Conservation (phyloP, 2,113 vertebrate genomes). For the Rhea americana region DNA sequence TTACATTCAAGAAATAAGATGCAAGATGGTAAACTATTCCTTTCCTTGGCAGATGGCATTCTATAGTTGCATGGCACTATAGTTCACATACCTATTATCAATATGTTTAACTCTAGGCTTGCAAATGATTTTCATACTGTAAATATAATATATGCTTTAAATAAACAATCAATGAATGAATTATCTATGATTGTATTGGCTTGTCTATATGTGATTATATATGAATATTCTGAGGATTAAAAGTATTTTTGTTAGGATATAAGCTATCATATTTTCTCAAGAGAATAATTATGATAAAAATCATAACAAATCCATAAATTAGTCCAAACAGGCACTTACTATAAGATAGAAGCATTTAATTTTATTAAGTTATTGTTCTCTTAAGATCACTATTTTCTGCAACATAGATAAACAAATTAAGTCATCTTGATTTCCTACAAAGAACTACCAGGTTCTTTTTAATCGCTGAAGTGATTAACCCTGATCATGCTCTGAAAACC, state of each 20-base stretch:
- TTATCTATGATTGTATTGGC: not conserved
- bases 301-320: not conserved
- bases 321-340: not conserved
- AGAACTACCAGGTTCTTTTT: not conserved
- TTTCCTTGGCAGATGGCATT: not conserved
- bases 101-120: conserved; percentile 35
- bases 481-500: not conserved
- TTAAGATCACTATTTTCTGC: not conserved
- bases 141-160: conserved; percentile 27
- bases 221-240: conserved; percentile 24
- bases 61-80: conserved; percentile 26
- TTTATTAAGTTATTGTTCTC: not conserved
- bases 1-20: conserved; percentile 50
- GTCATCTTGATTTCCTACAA: not conserved
- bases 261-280: not conserved
- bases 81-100: conserved; percentile 30
- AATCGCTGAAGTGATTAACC: too few species aligned
- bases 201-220: not conserved
- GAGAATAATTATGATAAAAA: not conserved
- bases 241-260: not conserved
- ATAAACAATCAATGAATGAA: not conserved
- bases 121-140: conserved; percentile 26
- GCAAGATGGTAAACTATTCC: conserved; percentile 42
- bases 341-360: not conserved
- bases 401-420: not conserved